Evolutionary conservation across 2,113 vertebrate species (phyloP).

Genomic region (Coreoperca whiteheadi): DNA sequence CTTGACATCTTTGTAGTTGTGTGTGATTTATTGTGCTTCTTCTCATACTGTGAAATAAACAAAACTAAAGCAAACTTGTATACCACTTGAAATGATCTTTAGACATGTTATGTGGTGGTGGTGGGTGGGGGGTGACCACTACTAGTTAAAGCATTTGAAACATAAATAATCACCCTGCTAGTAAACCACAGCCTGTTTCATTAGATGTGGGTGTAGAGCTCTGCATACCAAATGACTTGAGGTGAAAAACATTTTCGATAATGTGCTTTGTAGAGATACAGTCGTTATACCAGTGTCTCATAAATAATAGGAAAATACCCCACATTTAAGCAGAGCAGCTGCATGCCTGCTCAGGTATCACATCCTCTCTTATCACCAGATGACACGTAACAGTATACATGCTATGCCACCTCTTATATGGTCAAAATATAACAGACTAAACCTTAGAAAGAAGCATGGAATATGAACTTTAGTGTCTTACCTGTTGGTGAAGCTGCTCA

Average conservation of each 20-base stretch:
- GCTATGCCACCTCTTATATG: neutral
- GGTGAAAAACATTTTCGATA: neutral
- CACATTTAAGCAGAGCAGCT: neutral
- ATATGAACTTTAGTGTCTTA: neutral
- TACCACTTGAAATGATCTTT: neutral
- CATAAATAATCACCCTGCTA: neutral
- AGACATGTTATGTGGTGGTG: too few relatives aligned
- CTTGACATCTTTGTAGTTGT: too few relatives aligned
- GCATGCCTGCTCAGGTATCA: neutral
- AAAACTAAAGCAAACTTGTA: neutral
- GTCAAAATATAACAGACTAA: neutral
- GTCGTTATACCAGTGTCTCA: neutral
- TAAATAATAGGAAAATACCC: neutral
- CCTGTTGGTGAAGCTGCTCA: constrained; percentile 16
- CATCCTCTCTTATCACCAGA: neutral
- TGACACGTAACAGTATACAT: neutral
- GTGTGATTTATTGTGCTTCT: too few relatives aligned
- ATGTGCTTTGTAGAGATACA: neutral
- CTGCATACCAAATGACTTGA: neutral
- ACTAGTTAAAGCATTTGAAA: neutral
- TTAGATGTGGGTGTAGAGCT: neutral
- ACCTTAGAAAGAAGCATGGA: neutral
- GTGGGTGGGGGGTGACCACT: too few relatives aligned
- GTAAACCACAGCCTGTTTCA: neutral
- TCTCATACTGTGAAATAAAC: neutral